Conservation (phyloP, 1,140 invertebrate species). For the Brachionus paranguensis region DNA sequence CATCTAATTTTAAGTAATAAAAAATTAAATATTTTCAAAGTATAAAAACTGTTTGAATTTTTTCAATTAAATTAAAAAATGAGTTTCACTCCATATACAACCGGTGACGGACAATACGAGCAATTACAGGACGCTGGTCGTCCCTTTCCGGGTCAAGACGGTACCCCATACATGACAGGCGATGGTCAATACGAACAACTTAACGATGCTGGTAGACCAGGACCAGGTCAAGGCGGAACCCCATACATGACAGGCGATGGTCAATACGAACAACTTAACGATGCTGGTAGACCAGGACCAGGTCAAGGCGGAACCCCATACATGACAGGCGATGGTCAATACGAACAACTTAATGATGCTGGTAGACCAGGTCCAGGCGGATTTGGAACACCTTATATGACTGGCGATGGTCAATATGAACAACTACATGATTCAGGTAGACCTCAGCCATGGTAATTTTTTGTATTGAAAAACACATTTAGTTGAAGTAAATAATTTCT, state of each 20-base stretch:
- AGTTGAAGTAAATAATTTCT: neutral
- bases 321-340: neutral
- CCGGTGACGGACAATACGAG: neutral
- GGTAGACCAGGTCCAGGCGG: neutral
- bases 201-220: neutral
- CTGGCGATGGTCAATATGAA: neutral
- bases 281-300: neutral
- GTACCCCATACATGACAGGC: neutral
- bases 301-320: neutral
- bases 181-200: neutral
- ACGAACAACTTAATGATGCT: neutral
- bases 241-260: slow-evolving; percentile 5
- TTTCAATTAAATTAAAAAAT: neutral
- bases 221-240: neutral
- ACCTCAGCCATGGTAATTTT: neutral
- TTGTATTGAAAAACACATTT: neutral
- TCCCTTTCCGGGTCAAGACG: neutral
- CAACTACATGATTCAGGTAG: neutral
- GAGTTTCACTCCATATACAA: neutral
- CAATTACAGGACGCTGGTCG: neutral
- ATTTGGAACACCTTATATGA: neutral
- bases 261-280: slow-evolving; percentile 1
- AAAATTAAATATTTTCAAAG: neutral
- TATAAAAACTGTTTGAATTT: neutral
- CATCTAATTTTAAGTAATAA: neutral